Base-by-base conservation (phyloP, 2,113 vertebrate genomes). In the Ciconia boyciana region DNA sequence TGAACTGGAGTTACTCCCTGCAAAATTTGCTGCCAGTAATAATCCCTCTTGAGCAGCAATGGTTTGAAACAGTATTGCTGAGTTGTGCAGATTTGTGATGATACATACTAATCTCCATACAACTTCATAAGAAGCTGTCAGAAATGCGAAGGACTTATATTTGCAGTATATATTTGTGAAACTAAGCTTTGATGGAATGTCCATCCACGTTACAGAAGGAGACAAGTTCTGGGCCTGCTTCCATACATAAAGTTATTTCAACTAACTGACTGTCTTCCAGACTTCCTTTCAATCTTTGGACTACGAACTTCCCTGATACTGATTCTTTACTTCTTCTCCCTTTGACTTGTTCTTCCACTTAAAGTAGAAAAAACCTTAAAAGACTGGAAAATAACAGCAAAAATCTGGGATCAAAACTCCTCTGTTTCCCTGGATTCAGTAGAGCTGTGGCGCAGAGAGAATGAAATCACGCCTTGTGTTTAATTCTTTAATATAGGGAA, bases 51-150 rank as follows among this genome's bases (percentile, higher is more conserved):
- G 34, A 85, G 51, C 81, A 64, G 70, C 60, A 91, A 39, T 93
- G 87, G 95, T 96, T 95, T 94, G 87, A 76, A 95, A 91, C 43
- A 43, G 52, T 79, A 49, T 32, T 92, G 86, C 89, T 76, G 86
- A 94, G 65, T 74, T 1, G 17, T 49, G 26, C 29, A 80, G 81
- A 93, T 94, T 76, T 82, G 83, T 76, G 58, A 78, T 36, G 77
- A 76, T 46, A 77, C 58, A 48, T 87, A 77, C 58, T 85, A 58
- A 80, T 83, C 87, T 89, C 87, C 54, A 60, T 19, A 83, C 36
- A 61, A 76, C 66, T 58, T 76, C 60, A 76, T 3, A 31, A 89
- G 78, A 77, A 85, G 70, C 18, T 83, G 70, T 62, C 87, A 94
- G 87, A 94, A 96, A 74, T 14, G 41, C 2, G 9, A 75, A 86